phyloP scores from a whole-genome alignment of 1,140 invertebrate species.

The Protaetia brevitarsis region DNA sequence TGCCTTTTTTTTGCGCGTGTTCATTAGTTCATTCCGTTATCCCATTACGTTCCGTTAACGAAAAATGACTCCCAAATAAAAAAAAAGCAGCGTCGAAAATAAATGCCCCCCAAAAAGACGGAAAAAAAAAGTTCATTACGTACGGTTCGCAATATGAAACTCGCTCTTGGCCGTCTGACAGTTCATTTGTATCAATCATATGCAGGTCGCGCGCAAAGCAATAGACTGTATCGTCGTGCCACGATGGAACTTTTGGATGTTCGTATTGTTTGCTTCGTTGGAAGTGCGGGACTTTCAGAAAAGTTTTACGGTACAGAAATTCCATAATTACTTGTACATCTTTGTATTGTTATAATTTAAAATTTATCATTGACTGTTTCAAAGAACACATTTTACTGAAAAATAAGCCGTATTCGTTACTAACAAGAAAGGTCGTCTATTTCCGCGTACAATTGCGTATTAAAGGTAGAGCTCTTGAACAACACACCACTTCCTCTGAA shows the following conservation, averaged over 20 bases:
- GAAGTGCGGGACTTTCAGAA: too few relatives aligned
- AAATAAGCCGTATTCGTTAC: too few relatives aligned
- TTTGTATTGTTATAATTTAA: too few relatives aligned
- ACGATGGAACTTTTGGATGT: not conserved
- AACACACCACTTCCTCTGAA: too few relatives aligned
- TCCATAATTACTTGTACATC: too few relatives aligned
- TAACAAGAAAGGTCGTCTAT: too few relatives aligned
- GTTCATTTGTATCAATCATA: slow-evolving; percentile 17
- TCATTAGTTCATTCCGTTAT: slow-evolving; percentile 14
- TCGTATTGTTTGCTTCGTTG: not conserved
- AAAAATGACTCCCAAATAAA: slow-evolving; percentile 9
- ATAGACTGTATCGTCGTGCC: not conserved
- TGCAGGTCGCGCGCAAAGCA: not conserved
- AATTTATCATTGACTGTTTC: too few relatives aligned
- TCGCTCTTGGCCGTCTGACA: not conserved
- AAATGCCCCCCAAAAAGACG: slow-evolving; percentile 10
- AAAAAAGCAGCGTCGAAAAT: not conserved
- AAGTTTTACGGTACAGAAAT: too few relatives aligned
- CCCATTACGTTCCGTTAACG: slow-evolving; percentile 4
- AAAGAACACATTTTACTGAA: too few relatives aligned
- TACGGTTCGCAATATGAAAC: slow-evolving; percentile 11
- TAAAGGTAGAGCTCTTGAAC: too few relatives aligned
- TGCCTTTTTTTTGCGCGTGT: not conserved
- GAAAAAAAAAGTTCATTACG: not conserved
- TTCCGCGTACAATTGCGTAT: too few relatives aligned